Percentiles rank a stretch among this genome's conserved stretches.
Conservation (phyloP, 1,140 invertebrate genomes). For the Varroa destructor region DNA sequence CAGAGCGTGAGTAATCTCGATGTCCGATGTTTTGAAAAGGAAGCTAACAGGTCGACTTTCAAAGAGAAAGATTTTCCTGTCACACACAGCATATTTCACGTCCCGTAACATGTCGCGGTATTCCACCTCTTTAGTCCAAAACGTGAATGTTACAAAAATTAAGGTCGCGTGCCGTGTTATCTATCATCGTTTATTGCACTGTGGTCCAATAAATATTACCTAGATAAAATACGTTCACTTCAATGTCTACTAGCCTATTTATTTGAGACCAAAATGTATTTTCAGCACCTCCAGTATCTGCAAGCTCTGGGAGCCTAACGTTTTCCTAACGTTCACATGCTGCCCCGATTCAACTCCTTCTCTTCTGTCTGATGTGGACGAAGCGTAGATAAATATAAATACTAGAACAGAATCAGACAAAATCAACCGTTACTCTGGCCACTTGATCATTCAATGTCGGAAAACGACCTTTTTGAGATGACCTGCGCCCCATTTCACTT, state of each 20-base stretch:
- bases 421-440: too few species aligned
- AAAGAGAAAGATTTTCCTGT: neutral
- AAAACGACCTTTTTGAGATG: too few species aligned
- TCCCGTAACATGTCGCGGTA: neutral
- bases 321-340: too few species aligned
- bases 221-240: too few species aligned
- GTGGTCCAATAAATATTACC: too few species aligned
- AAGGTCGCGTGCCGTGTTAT: neutral
- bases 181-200: neutral
- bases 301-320: too few species aligned
- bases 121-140: neutral
- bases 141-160: neutral
- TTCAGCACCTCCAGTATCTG: neutral
- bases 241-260: neutral
- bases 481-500: too few species aligned
- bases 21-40: neutral
- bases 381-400: too few species aligned
- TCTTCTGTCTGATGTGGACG: too few species aligned
- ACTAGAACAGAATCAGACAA: too few species aligned
- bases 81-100: neutral
- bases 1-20: conserved; percentile 9
- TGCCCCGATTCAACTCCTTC: too few species aligned
- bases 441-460: too few species aligned
- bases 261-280: neutral
- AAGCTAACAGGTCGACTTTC: neutral